phyloP scores from a whole-genome alignment of 2,797 vertebrate species.

The Lophius americanus region DNA sequence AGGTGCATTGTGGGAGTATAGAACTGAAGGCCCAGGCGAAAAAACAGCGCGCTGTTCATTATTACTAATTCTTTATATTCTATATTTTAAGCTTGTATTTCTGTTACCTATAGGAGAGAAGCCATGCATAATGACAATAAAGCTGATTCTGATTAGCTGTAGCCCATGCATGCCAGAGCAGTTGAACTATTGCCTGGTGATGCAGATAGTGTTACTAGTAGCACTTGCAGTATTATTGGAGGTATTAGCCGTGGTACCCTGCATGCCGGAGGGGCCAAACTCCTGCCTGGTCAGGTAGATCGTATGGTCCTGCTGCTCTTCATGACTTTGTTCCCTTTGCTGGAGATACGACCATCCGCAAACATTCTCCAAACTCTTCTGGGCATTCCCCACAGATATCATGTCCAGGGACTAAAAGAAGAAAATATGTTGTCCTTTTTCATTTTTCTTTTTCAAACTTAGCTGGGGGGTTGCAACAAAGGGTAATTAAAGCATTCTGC shows the following conservation, averaged over 20 bases:
- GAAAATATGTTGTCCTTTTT: neutral
- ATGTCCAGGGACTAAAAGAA: slow-evolving; percentile 88
- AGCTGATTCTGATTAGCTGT: too few relatives aligned
- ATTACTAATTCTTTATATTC: too few relatives aligned
- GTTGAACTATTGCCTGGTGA: neutral
- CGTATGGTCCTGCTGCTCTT: slow-evolving; percentile 92
- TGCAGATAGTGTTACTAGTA: neutral
- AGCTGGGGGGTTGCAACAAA: too few relatives aligned
- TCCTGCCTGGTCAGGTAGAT: slow-evolving; percentile 95
- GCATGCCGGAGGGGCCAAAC: slow-evolving; percentile 96
- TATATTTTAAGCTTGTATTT: too few relatives aligned
- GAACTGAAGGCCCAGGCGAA: too few relatives aligned
- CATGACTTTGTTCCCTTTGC: slow-evolving; percentile 87
- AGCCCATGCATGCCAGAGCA: neutral
- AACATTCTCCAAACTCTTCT: slow-evolving; percentile 94
- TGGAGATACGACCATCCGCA: slow-evolving; percentile 96
- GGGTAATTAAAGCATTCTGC: too few relatives aligned
- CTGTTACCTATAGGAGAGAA: too few relatives aligned
- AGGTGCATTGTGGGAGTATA: too few relatives aligned
- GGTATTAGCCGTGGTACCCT: slow-evolving; percentile 80
- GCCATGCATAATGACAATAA: too few relatives aligned
- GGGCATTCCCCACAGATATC: slow-evolving; percentile 93
- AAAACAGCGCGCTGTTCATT: too few relatives aligned
- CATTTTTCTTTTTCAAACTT: too few relatives aligned
- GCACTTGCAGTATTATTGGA: neutral